A percentile compares a stretch with the other conserved stretches of the same genome.
Conservation (phyloP, 1,140 invertebrate species). For the Philopotamus ludificatus region DNA sequence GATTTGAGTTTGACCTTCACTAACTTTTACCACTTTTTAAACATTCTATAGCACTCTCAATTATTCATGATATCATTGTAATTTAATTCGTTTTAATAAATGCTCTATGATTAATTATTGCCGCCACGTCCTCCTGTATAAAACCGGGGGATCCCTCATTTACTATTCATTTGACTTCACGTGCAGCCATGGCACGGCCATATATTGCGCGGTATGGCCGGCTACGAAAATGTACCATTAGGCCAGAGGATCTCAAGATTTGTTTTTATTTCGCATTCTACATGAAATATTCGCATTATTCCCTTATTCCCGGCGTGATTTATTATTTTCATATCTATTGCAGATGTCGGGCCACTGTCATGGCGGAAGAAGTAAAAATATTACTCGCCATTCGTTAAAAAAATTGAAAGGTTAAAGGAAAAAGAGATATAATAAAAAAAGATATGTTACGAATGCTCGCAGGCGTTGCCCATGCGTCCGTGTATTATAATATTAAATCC, state of each 20-base stretch:
- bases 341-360: neutral
- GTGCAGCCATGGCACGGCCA: constrained; percentile 9
- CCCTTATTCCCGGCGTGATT: constrained; percentile 6
- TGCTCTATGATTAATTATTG: no score
- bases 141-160: constrained; percentile 10
- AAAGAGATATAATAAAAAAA: neutral
- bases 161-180: constrained; percentile 26
- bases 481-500: no score
- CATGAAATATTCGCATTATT: constrained; percentile 8
- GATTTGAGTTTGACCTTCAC: no score
- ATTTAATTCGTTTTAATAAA: no score
- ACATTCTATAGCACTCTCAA: no score
- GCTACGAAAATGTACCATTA: neutral
- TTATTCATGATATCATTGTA: no score
- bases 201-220: constrained; percentile 2
- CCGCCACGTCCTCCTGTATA: no score
- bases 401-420: neutral
- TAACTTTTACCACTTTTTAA: no score
- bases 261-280: constrained; percentile 10
- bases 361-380: neutral
- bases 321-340: constrained; percentile 14
- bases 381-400: neutral
- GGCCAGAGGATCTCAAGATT: constrained; percentile 8
- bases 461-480: no score
- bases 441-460: neutral